A percentile compares a stretch with the other conserved stretches of the same genome.
These are phyloP conservation scores for Pelodiscus sinensis DNA, from an alignment of 2,113 vertebrate species.

Conservation along the genomic window DNA sequence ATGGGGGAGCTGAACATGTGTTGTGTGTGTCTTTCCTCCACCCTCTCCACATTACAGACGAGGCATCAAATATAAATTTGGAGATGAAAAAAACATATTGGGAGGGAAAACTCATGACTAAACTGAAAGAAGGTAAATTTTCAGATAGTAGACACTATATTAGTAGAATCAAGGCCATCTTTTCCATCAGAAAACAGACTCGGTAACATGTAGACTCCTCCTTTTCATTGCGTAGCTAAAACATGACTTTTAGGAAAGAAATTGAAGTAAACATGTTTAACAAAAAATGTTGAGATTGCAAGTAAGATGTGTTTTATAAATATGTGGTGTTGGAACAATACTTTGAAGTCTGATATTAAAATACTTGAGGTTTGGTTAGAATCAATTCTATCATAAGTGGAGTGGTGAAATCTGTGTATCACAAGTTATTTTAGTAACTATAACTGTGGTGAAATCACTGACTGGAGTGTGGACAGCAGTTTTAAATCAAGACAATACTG, in stretches of 20 bases:
- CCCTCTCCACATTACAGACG: slow-evolving; percentile 41
- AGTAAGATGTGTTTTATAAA: slow-evolving; percentile 20
- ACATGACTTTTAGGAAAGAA: slow-evolving; percentile 36
- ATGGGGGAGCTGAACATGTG: not conserved
- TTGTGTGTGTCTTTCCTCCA: not conserved
- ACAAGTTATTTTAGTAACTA: slow-evolving; percentile 20
- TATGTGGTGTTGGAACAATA: slow-evolving; percentile 6
- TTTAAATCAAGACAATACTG: slow-evolving; percentile 29
- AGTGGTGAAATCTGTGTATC: slow-evolving; percentile 6
- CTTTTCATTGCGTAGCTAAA: slow-evolving; percentile 54
- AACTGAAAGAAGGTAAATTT: slow-evolving; percentile 66
- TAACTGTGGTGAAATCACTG: slow-evolving; percentile 13
- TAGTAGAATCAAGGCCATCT: slow-evolving; percentile 43
- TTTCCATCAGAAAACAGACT: slow-evolving; percentile 34
- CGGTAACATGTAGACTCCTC: slow-evolving; percentile 27
- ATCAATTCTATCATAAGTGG: not conserved
- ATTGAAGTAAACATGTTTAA: not conserved
- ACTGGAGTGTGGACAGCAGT: not conserved
- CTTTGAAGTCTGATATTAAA: slow-evolving; percentile 27
- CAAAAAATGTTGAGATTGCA: not conserved
- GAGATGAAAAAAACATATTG: slow-evolving; percentile 47
- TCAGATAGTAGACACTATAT: slow-evolving; percentile 43
- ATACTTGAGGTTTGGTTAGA: slow-evolving; percentile 30
- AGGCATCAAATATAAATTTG: slow-evolving; percentile 64
- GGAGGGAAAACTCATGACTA: slow-evolving; percentile 66